Evolutionary conservation across 1,140 invertebrate genomes (phyloP), one percentile per base, ranked within the genome.

Genomic region (Oreohelix idahoensis): DNA sequence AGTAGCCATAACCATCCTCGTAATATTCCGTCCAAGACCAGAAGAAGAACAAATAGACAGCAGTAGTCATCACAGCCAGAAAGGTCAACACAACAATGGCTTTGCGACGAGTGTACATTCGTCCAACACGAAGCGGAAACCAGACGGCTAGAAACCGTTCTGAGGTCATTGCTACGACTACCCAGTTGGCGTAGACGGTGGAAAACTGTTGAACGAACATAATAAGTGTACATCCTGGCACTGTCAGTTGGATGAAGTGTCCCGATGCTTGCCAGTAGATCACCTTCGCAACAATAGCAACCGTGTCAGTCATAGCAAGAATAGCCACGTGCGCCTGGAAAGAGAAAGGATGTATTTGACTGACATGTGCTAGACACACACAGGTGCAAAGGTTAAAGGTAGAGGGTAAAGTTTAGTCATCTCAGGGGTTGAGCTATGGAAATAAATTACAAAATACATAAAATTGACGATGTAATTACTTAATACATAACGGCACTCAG

Each of bases 121-220:
- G 85, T 35, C 85, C 86, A 0, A 91, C 87, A 42, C 86, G 84
- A 0, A 91, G 81, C 0, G 90, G 90, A 42, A 90, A 89, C 85
- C 86, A 89, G 13, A 91, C 87, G 26, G 90, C 90, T 17, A 89
- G 83, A 73, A 88, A 91, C 4, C 90, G 83, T 79, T 91, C 90
- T 10, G 87, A 32, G 8, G 90, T 89, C 88, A 91, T 89, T 69
- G 86, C 86, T 29, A 91, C 90, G 15, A 91, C 80, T 36, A 91
- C 86, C 90, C 90, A 91, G 83, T 88, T 91, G 36, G 88, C 81
- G 79, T 88, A 89, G 58, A 84, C 86, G 76, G 86, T 84, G 32
- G 86, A 86, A 63, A 87, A 86, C 49, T 87, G 86, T 36, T 87
- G 88, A 5, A 84, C 36, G 69, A 89, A 87, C 49, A 87, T 84